Conservation (phyloP, 2,888 invertebrate genomes). For the Amphiduros pacificus region DNA sequence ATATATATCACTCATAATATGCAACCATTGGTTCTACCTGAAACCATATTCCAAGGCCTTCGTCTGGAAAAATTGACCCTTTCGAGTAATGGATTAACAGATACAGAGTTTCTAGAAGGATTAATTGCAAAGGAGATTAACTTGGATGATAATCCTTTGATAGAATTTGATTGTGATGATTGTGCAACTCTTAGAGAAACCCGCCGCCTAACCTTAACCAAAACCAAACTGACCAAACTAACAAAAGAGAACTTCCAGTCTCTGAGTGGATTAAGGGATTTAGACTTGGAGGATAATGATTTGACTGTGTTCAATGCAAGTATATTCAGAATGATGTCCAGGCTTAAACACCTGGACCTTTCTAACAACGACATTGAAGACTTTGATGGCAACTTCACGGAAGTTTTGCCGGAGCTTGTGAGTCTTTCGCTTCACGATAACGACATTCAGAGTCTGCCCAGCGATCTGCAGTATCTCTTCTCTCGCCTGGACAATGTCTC, state of each 20-base stretch:
- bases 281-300: constrained; percentile 28
- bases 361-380: constrained; percentile 23
- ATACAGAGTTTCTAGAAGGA: constrained; percentile 25
- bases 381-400: constrained; percentile 23
- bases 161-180: constrained; percentile 22
- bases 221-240: constrained; percentile 19
- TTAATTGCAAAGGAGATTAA: constrained; percentile 19
- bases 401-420: constrained; percentile 11
- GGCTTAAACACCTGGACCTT: constrained; percentile 22
- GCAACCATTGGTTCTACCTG: constrained; percentile 22
- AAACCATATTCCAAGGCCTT: constrained; percentile 26
- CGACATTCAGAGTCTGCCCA: constrained; percentile 28
- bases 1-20: constrained; percentile 28
- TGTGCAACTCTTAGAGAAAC: constrained; percentile 11
- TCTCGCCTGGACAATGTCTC: constrained; percentile 23
- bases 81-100: constrained; percentile 21
- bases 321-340: constrained; percentile 15
- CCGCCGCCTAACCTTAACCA: constrained; percentile 20
- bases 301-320: constrained; percentile 21
- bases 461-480: constrained; percentile 17
- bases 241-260: constrained; percentile 13
- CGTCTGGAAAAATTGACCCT: constrained; percentile 21
- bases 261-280: constrained; percentile 21
- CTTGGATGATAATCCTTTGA: constrained; percentile 30
- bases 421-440: constrained; percentile 26